phyloP scores from a whole-genome alignment of 2,113 vertebrate species.

The Anseranas semipalmata region DNA sequence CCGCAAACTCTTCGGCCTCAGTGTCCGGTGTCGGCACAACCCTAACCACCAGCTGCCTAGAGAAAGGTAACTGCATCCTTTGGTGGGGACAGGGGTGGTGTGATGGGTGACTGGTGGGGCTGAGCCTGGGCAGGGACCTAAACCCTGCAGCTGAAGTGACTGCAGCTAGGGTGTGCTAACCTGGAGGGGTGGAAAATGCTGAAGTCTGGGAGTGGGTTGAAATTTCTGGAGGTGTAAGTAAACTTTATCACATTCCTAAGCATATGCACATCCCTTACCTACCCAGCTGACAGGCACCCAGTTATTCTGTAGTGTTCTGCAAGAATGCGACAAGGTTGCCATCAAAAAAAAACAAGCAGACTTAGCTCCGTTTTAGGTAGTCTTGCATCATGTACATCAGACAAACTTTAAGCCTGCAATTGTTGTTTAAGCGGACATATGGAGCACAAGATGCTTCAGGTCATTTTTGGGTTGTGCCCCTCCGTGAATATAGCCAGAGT shows the following conservation, averaged over 20 bases:
- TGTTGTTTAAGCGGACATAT: background rate
- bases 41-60: slow-evolving; percentile 98
- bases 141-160: background rate
- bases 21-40: slow-evolving; percentile 96
- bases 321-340: too few species aligned
- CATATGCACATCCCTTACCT: background rate
- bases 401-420: background rate
- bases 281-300: background rate
- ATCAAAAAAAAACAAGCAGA: too few species aligned
- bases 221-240: background rate
- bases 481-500: background rate
- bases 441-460: background rate
- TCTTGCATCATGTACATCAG: background rate
- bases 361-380: background rate
- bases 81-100: fast-evolving
- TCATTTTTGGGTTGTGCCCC: background rate
- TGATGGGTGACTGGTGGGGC: background rate
- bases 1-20: slow-evolving; percentile 96
- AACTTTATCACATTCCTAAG: background rate
- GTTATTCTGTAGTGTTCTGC: background rate
- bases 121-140: background rate
- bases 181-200: fast-evolving
- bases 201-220: background rate
- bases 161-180: background rate
- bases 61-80: slow-evolving; percentile 86